A percentile compares a stretch with the other conserved stretches of the same genome.
Conservation (phyloP, 2,888 invertebrate species). For the Coelogynopora nodosa region DNA sequence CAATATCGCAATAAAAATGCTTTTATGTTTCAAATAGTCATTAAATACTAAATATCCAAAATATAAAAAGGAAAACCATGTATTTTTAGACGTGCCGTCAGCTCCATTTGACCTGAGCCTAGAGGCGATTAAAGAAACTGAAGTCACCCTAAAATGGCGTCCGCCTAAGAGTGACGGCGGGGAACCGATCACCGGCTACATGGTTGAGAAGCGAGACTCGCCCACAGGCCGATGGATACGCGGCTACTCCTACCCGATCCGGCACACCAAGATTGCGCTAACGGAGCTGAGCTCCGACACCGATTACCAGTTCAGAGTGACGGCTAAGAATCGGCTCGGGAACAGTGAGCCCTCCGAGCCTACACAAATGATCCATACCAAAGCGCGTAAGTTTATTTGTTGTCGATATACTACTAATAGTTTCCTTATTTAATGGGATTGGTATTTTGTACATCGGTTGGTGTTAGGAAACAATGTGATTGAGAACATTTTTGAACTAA, state of each 20-base stretch:
- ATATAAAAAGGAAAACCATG: too few relatives aligned
- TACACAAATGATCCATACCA: conserved; percentile 24
- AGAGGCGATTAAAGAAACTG: conserved; percentile 45
- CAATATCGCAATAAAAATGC: too few relatives aligned
- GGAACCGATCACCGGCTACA: conserved; percentile 51
- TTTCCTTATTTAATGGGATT: too few relatives aligned
- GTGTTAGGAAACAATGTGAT: too few relatives aligned
- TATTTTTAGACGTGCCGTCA: conserved; percentile 42
- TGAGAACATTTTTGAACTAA: too few relatives aligned
- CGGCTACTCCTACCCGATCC: not conserved
- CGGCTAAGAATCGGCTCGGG: conserved; percentile 52
- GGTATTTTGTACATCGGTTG: too few relatives aligned
- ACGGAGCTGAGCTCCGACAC: conserved; percentile 33
- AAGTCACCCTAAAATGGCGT: conserved; percentile 53
- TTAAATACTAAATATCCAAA: too few relatives aligned
- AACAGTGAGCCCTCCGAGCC: conserved; percentile 45
- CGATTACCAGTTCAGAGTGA: conserved; percentile 47
- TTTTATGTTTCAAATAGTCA: too few relatives aligned
- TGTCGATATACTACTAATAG: too few relatives aligned
- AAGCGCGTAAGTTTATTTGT: not conserved
- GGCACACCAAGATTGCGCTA: not conserved
- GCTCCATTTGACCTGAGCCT: conserved; percentile 32
- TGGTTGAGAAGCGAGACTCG: conserved; percentile 49
- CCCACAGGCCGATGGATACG: not conserved
- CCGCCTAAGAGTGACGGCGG: conserved; percentile 53